Evolutionary conservation across 2,797 vertebrate genomes (phyloP).

Genomic region (Gambelia wislizenii): DNA sequence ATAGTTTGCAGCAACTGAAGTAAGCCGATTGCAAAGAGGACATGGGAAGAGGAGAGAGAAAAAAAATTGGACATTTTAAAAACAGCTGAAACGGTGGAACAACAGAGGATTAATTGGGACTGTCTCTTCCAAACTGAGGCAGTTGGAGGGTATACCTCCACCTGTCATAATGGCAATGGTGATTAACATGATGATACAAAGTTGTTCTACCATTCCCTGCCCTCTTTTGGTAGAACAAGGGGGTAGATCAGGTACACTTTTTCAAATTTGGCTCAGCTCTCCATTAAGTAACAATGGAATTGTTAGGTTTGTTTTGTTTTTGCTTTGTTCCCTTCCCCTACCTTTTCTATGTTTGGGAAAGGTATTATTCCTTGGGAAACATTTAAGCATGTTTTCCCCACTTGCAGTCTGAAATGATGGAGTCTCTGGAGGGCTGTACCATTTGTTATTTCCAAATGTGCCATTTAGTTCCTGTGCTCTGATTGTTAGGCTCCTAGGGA

Average conservation of each 20-base stretch:
- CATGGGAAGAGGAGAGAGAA: too few relatives aligned
- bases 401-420: not conserved
- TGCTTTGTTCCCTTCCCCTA: slow-evolving; percentile 66
- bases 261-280: not conserved
- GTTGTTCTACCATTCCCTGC: too few relatives aligned
- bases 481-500: not conserved
- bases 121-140: too few relatives aligned
- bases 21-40: too few relatives aligned
- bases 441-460: not conserved
- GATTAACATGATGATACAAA: too few relatives aligned
- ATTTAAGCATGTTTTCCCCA: not conserved
- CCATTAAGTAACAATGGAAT: not conserved
- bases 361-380: not conserved
- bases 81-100: too few relatives aligned
- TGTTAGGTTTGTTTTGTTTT: slow-evolving; percentile 84
- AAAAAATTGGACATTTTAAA: too few relatives aligned
- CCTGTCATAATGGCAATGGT: too few relatives aligned
- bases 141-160: too few relatives aligned
- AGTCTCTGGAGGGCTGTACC: not conserved
- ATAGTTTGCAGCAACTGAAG: too few relatives aligned
- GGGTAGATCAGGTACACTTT: not conserved
- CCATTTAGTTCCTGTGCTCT: not conserved
- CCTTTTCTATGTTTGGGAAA: not conserved
- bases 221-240: too few relatives aligned
- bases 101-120: too few relatives aligned